phyloP scores from a whole-genome alignment of 2,113 vertebrate species.

The Phalacrocorax pelagicus region DNA sequence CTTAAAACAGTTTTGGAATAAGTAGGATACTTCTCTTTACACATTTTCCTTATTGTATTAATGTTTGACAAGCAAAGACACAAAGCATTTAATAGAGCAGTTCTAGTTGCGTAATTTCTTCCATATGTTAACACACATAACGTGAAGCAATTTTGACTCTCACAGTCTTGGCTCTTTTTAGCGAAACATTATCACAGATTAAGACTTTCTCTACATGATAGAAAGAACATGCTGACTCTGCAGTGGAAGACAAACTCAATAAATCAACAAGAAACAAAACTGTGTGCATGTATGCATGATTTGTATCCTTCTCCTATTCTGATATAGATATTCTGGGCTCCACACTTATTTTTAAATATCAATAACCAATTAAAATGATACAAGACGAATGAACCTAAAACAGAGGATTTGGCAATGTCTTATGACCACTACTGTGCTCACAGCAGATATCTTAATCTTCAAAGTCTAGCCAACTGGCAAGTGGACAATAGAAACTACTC shows the following conservation, averaged over 20 bases:
- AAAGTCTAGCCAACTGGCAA: constrained; percentile 59
- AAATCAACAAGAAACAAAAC: constrained; percentile 30
- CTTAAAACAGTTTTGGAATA: constrained; percentile 11
- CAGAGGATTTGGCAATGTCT: constrained; percentile 8
- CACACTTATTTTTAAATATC: constrained; percentile 12
- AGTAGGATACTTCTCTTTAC: constrained; percentile 22
- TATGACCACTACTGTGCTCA: constrained; percentile 13
- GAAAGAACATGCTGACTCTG: constrained; percentile 64
- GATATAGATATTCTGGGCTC: neutral
- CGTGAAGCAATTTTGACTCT: constrained; percentile 38
- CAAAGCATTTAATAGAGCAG: constrained; percentile 20
- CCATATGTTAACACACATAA: constrained; percentile 58
- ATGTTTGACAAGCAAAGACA: constrained; percentile 58
- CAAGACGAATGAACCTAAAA: constrained; percentile 32
- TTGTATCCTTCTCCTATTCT: neutral
- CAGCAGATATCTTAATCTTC: constrained; percentile 59
- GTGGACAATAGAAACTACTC: constrained; percentile 48
- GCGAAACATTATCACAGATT: constrained; percentile 62
- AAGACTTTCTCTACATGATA: constrained; percentile 50
- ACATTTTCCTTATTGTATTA: constrained; percentile 42
- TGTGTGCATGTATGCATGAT: neutral
- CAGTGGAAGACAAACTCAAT: constrained; percentile 42
- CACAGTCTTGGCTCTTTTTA: constrained; percentile 57
- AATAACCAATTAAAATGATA: constrained; percentile 42
- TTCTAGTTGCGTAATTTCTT: constrained; percentile 32